phyloP scores from a whole-genome alignment of 2,113 vertebrate species.

The Toxotes chatareus region DNA sequence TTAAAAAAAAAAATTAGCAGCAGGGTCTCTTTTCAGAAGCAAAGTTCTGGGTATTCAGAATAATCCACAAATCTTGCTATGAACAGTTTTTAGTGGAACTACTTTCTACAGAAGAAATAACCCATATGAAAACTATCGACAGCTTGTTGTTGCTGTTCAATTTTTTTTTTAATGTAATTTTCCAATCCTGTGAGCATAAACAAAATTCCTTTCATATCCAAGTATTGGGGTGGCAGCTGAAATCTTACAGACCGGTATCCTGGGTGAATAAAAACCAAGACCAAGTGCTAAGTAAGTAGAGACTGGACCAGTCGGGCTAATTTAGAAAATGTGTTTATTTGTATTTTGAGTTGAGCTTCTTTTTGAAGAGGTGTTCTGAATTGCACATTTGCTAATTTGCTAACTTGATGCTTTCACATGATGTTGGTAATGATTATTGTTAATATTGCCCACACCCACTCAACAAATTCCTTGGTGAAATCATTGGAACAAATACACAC shows the following conservation, averaged over 20 bases:
- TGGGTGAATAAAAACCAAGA: slow-evolving; percentile 1
- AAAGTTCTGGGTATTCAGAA: slow-evolving; percentile 15
- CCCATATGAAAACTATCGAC: slow-evolving; percentile 15
- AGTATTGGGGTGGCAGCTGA: background rate
- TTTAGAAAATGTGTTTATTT: background rate
- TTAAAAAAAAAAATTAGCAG: slow-evolving; percentile 32
- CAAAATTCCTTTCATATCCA: slow-evolving; percentile 21
- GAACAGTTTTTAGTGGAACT: background rate
- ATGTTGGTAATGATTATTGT: background rate
- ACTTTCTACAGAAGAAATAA: slow-evolving; percentile 7
- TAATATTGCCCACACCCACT: background rate
- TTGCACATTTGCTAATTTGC: slow-evolving; percentile 17
- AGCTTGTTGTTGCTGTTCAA: background rate
- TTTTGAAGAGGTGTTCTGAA: background rate
- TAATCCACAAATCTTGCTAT: slow-evolving; percentile 10
- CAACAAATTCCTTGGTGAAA: background rate
- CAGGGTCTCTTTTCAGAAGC: slow-evolving; percentile 13
- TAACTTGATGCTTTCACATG: slow-evolving; percentile 6
- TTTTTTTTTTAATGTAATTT: slow-evolving; percentile 26
- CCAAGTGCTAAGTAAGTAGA: background rate
- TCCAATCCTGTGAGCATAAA: slow-evolving; percentile 24
- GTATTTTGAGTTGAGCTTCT: background rate
- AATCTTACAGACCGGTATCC: background rate
- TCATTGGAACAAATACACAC: background rate
- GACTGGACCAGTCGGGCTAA: background rate